These are phyloP conservation scores for Caenorhabditis imperialis DNA, from an alignment of 2,888 invertebrate species.

Conservation along the genomic window DNA sequence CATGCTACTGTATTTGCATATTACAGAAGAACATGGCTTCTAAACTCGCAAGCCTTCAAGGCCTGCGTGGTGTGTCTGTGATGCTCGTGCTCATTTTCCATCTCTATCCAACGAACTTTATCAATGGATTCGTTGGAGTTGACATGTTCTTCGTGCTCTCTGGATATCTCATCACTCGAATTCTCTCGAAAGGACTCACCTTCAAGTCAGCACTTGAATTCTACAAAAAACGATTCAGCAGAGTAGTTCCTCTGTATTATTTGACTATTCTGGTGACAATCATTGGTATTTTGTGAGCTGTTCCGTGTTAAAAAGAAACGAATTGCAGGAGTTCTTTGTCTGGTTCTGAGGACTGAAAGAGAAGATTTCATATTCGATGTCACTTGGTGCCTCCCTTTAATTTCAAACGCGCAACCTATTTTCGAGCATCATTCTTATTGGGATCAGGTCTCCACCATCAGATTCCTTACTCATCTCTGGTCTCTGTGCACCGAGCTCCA, in stretches of 20 bases:
- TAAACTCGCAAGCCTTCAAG: conserved; percentile 49
- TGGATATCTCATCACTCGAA: conserved; percentile 47
- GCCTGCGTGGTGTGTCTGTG: conserved; percentile 42
- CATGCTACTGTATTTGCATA: no score
- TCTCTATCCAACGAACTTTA: conserved; percentile 37
- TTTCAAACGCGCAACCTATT: conserved; percentile 39
- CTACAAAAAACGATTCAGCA: conserved; percentile 40
- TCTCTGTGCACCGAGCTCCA: conserved; percentile 50
- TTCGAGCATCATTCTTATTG: conserved; percentile 48
- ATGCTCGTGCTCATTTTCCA: conserved; percentile 44
- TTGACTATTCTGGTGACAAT: conserved; percentile 26
- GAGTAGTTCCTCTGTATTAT: conserved; percentile 49
- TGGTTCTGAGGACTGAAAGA: conserved; percentile 27
- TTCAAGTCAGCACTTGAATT: conserved; percentile 12
- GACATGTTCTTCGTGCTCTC: conserved; percentile 60
- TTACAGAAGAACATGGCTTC: neutral
- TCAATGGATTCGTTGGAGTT: conserved; percentile 55
- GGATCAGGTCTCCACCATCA: conserved; percentile 35
- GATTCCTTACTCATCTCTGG: conserved; percentile 53
- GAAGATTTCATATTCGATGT: conserved; percentile 24
- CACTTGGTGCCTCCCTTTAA: conserved; percentile 24
- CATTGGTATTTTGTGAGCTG: conserved; percentile 6
- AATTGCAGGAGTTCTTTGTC: conserved; percentile 8
- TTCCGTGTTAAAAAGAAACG: neutral
- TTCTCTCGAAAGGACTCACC: conserved; percentile 19